Base-by-base conservation (phyloP, 2,888 invertebrate species). In the Cabera pusaria region DNA sequence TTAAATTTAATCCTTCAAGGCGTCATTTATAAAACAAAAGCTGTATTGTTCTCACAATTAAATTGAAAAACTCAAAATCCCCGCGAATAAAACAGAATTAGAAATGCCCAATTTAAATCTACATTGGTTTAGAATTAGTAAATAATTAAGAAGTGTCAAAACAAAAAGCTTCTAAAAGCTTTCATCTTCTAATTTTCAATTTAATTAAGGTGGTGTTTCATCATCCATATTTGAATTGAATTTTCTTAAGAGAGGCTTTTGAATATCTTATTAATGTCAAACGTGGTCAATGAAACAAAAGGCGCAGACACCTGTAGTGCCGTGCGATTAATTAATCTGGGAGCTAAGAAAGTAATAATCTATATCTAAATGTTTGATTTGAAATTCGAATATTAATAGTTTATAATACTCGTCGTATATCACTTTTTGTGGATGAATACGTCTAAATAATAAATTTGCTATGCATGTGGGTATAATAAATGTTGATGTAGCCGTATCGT, bases 101-200 rank as follows among this genome's bases (percentile, higher is more conserved):
- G 20, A 37, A 47, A 47, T 29, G 23, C 19, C 40, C 38, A 26
- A 47, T 54, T 49, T 36, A 41, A 49, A 49, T 52, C 43, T 38
- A 44, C 34, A 47, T 49, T 27, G 28, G 23, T 49, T 53, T 50
- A 51, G 38, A 56, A 54, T 63, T 46, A 57, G 47, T 45, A 51
- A 58, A 59, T 64, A 51, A 56, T 59, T 54, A 59, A 47, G 49
- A 57, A 55, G 56, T 60, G 59, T 61, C 59, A 60, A 56, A 61
- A 66, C 63, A 63, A 61, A 61, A 61, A 57, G 59, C 55, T 52
- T 33, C 43, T 48, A 48, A 53, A 63, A 48, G 52, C 60, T 58
- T 62, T 62, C 55, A 60, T 62, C 55, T 59, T 54, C 32, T 50
- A 54, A 65, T 64, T 62, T 52, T 44, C 40, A 62, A 52, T 58